Base-by-base conservation (phyloP, 2,797 vertebrate species). In the Spatula clypeata region DNA sequence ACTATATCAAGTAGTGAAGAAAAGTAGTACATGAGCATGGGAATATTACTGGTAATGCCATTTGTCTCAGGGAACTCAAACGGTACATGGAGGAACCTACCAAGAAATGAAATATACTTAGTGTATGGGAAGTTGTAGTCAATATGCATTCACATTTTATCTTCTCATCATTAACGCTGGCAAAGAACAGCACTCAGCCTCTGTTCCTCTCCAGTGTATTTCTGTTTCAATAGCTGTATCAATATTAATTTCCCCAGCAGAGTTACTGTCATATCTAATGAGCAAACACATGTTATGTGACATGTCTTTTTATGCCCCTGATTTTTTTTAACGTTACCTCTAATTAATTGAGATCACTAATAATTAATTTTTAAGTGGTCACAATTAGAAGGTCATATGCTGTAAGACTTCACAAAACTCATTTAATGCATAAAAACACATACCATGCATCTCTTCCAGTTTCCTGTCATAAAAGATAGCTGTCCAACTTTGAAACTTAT, bases 241-340 rank as follows among this genome's bases (percentile, higher is more conserved):
- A 95, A 91, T 88, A 95, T 94, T 93, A 72, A 96, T 96, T 91
- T 97, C 20, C 87, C 65, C 85, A 69, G 54, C n/a, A 75, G 82
- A 95, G 40, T 74, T 88, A 71, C 80, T 90, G 89, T 88, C 92
- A 29, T 58, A 86, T 34, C 79, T 86, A 94, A 94, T 93, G 53
- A 91, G 71, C 67, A 95, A 92, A 85, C 60, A 91, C 42, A 86
- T 53, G 61, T 55, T 89, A 49, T 47, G 57, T 76, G 74, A 88
- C 79, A 74, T 62, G 76, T 57, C 87, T 93, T 94, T 94, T 93
- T 76, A 96, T 84, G 89, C 34, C 51, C 76, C 76, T 81, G 82
- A 80, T 93, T 95, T 93, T 94, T 79, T 49, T 49, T 49, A 49
- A 94, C 20, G 31, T 92, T 81, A 62, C 51, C 58, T 93, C 34